Evolutionary conservation across 2,113 vertebrate species (phyloP), one percentile per base, ranked within the genome.

Genomic region (Macrotus californicus): DNA sequence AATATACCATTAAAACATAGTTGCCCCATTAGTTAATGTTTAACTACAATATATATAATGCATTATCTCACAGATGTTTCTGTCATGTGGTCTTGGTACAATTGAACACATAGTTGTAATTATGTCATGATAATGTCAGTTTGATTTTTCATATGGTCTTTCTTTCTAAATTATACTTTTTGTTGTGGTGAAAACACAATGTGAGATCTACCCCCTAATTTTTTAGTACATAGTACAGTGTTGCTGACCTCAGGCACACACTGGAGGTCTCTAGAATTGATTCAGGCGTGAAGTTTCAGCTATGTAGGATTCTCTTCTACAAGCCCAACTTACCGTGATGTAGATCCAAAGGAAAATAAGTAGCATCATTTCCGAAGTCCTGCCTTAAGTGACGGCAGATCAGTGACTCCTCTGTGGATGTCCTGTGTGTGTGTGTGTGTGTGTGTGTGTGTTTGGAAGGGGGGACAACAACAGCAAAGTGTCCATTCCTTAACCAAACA

Each of bases 101-200:
- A 91, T 67, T 94, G 41, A 96, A 76, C 16, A 73, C 16, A 26
- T 80, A 88, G 4, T 95, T 10, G 29, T 59, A 91, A 73, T 72
- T 89, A 89, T 80, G 34, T 80, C 83, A 94, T 52, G 29, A 73
- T 76, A 95, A 94, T 91, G 29, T 31, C 66, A 92, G 59, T 50
- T 92, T 89, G 34, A 83, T 50, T 95, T 95, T 89, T 54, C 94
- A 80, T 87, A 64, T 84, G 54, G 12, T 43, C 21, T 91, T 79
- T 54, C 21, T 92, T 93, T 92, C 46, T 93, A 93, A 90, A 29
- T 77, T 31, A 43, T 21, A 24, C 19, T 31, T 82, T 80, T 64
- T 56, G 41, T 76, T 92, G 43, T 82, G 19, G 15, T 69, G 54
- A 79, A 54, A 89, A 50, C 6, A 46, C 3, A 46, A 75, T 59